Evolutionary conservation across 2,888 invertebrate species (phyloP).

Genomic region (Prosopocoilus inquinatus): DNA sequence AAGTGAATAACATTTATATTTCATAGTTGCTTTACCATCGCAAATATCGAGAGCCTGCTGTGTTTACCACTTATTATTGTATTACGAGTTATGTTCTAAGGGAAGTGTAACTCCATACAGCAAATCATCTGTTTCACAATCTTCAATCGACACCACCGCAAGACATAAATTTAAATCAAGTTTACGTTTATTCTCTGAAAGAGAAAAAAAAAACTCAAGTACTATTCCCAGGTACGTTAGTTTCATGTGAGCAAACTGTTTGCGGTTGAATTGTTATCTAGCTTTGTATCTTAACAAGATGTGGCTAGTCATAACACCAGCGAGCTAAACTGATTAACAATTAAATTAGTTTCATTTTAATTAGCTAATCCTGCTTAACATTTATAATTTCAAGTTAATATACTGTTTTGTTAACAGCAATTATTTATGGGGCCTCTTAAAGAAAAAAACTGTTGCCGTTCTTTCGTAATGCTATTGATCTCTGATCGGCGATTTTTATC

Average conservation of each 20-base stretch:
- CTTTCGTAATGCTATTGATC: too few relatives aligned
- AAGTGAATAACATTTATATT: too few relatives aligned
- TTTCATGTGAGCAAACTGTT: background rate
- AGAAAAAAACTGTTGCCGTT: too few relatives aligned
- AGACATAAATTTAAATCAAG: slow-evolving; percentile 27
- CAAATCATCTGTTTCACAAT: slow-evolving; percentile 33
- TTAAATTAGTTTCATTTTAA: background rate
- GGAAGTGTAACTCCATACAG: slow-evolving; percentile 27
- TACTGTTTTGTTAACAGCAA: too few relatives aligned
- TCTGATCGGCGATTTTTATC: background rate
- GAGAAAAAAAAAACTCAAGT: background rate
- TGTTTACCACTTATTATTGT: slow-evolving; percentile 33
- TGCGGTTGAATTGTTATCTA: background rate
- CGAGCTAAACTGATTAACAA: background rate
- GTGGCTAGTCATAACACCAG: background rate
- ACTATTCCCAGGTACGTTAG: background rate
- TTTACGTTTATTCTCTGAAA: background rate
- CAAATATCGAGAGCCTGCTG: slow-evolving; percentile 30
- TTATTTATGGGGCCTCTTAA: too few relatives aligned
- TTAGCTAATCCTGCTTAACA: background rate
- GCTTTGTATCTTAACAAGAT: background rate
- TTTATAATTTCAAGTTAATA: too few relatives aligned
- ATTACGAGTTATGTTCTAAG: slow-evolving; percentile 36
- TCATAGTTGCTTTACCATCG: slow-evolving; percentile 13
- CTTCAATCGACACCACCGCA: slow-evolving; percentile 34